Base-by-base conservation (phyloP, 92 coral and sea anemone genomes). In the Umimayanthus chanpuru region DNA sequence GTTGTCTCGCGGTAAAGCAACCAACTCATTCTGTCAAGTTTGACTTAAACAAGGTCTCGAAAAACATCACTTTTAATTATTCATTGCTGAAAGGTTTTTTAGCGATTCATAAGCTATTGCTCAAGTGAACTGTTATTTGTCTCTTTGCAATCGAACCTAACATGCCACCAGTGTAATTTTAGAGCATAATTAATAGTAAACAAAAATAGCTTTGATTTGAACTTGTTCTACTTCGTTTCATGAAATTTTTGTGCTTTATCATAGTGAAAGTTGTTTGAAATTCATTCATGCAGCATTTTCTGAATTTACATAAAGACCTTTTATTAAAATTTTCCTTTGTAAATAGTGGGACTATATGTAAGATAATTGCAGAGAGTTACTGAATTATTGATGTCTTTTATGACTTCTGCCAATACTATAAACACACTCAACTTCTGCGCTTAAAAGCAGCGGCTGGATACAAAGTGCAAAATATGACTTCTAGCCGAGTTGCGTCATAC, bases 31-130 rank as follows among this genome's bases (percentile, higher is more conserved):
- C 39, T 74, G 79, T 75, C 79, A 1, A 41, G 86, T 85, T 83
- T 71, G 72, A 85, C 94, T 94, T 93, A 94, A 94, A 94, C 95
- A 94, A 92, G 91, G 90, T 91, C 88, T 90, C 71, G 36, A 65
- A 90, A 77, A 89, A 87, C 81, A 76, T 70, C 76, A 64, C 89
- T 91, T 82, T 94, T 89, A 94, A 94, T 93, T 93, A 94, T 94
- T 94, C 77, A 94, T 90, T 65, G 91, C 71, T 2, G 16, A 12
- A 68, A 26, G 78, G 78, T 44, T 83, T 83, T 32, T 83, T 70
- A 83, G 77, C 64, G 20, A 68, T 68, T 67, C 65, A 68, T 68
- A 39, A 82, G 73, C 64, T 82, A 82, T 82, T 26, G 36, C 20
- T 68, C 55, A 41, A 67, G 25, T 82, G 23, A 68, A 71, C 76